Evolutionary conservation across 1,140 invertebrate species (phyloP), one percentile per base, ranked within the genome.

Genomic region (Drosophila auraria): DNA sequence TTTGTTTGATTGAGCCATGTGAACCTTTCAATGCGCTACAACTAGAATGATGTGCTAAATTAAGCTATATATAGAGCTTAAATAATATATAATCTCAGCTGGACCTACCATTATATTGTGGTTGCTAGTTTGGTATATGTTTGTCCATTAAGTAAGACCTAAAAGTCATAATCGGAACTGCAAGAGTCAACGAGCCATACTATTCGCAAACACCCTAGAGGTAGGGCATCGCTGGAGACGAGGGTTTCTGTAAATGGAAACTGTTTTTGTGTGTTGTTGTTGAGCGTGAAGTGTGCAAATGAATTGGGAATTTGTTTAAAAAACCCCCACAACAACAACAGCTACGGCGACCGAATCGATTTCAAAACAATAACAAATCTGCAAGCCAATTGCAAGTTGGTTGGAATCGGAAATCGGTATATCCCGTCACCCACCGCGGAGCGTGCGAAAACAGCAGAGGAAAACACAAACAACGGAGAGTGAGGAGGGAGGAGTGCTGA

Each of bases 261-360:
- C 77, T 83, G 84, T 87, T 83, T 83, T 76, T 87, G 68, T 89
- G 72, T 89, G 80, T 89, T 89, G 86, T 89, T 89, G 84, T 89
- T 78, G 74, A 84, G 78, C 82, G 74, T 89, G 70, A 89, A 90
- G 84, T 89, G 83, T 87, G 81, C 81, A 89, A 84, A 84, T 89
- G 66, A 89, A 82, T 90, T 89, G 66, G 80, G 63, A 90, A 82
- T 82, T 70, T 78, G 57, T 68, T 83, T 87, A 78, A 83, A 66
- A 56, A 86, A 64, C 44, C 14, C 30, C n/a, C 23, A 56, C 40
- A 53, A 58, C 51, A 71, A 44, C 30, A 71, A 63, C 77, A 56
- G 47, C 49, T 50, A 80, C 56, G 63, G 38, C 66, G 27, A 77
- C 65, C 71, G 61, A 74, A 69, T 71, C 45, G 60, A 83, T 80